Evolutionary conservation across 2,113 vertebrate genomes (phyloP).

Genomic region (Malurus melanocephalus): DNA sequence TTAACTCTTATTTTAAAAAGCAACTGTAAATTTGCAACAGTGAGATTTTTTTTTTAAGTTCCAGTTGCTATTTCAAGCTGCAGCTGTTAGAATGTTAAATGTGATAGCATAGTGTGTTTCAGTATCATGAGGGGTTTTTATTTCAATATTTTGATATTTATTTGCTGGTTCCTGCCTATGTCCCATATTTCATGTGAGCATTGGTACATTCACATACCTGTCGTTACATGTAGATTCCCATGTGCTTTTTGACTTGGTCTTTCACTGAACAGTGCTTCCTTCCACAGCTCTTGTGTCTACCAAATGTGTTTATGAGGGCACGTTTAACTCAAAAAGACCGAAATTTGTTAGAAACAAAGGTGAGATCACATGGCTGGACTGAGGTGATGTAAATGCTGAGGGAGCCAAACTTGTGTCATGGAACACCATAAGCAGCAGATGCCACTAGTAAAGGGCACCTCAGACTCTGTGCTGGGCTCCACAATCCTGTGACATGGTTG

Average conservation of each 20-base stretch:
- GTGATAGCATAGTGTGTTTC: not conserved
- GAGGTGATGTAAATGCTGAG: fast-evolving
- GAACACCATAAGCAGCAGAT: not conserved
- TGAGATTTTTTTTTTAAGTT: not conserved
- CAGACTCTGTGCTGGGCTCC: not conserved
- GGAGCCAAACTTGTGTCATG: not conserved
- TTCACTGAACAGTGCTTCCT: not conserved
- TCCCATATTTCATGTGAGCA: not conserved
- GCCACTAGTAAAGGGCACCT: not conserved
- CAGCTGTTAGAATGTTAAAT: not conserved
- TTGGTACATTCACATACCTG: not conserved
- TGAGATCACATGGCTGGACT: not conserved
- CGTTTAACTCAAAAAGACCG: not conserved
- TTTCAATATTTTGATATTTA: not conserved
- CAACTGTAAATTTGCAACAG: not conserved
- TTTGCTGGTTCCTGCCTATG: not conserved
- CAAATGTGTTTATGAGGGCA: not conserved
- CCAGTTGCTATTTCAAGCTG: not conserved
- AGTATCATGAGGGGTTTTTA: not conserved
- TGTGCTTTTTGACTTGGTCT: not conserved
- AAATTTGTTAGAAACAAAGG: not conserved
- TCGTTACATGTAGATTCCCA: not conserved
- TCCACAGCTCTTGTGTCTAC: not conserved
- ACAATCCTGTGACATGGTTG: fast-evolving
- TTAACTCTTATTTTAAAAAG: not conserved